Evolutionary conservation across 2,888 invertebrate genomes (phyloP).

Genomic region (Amblyjoppa fuscipennis): DNA sequence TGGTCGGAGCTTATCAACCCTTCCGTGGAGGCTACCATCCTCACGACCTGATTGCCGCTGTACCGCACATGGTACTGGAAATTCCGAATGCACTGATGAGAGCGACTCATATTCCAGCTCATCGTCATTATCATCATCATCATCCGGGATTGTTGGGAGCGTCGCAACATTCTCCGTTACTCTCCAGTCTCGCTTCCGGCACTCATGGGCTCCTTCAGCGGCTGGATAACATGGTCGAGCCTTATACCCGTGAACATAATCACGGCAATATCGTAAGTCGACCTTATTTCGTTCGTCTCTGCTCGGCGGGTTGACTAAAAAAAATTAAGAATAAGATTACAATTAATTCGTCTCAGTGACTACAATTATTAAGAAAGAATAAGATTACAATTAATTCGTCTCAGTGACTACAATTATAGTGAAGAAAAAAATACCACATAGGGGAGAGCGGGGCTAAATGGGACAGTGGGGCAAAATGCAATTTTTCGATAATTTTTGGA

Average conservation of each 20-base stretch:
- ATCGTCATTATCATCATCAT: conserved; percentile 20
- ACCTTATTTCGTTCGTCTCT: not conserved
- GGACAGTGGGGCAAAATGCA: no score
- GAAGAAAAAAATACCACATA: no score
- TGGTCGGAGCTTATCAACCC: conserved; percentile 17
- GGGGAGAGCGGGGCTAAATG: no score
- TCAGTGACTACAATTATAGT: not conserved
- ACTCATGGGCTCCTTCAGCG: conserved; percentile 9
- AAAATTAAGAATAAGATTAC: not conserved
- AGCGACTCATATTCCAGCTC: conserved; percentile 36
- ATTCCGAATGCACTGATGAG: conserved; percentile 49
- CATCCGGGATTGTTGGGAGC: conserved; percentile 18
- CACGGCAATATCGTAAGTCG: conserved; percentile 21
- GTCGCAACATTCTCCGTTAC: conserved; percentile 21
- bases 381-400: not conserved
- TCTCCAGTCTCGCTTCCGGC: conserved; percentile 5
- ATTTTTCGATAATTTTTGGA: no score
- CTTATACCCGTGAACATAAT: not conserved
- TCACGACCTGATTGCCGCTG: not conserved
- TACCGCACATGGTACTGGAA: conserved; percentile 23
- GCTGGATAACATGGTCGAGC: not conserved
- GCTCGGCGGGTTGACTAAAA: not conserved
- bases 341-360: not conserved
- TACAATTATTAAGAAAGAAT: not conserved
- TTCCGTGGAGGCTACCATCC: conserved; percentile 12